Evolutionary conservation across 2,888 invertebrate genomes (phyloP).

Genomic region (Cynaeus angustus): DNA sequence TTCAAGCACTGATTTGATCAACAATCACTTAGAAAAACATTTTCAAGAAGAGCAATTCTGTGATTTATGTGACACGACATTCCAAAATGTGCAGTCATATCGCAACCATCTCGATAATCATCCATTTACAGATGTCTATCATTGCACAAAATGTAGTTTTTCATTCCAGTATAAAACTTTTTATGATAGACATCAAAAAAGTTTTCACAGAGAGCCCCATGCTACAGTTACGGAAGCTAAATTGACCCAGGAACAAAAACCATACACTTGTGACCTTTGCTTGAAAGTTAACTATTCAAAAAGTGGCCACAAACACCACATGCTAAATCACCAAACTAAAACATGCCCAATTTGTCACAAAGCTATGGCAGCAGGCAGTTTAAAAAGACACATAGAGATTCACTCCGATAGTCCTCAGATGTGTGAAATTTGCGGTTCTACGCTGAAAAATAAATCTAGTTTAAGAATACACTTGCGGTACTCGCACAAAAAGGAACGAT

Average conservation of each 20-base stretch:
- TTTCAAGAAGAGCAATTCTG: conserved; percentile 33
- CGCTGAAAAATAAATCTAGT: conserved; percentile 35
- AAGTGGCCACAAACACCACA: conserved; percentile 48
- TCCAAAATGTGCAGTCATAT: conserved; percentile 21
- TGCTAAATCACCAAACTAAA: conserved; percentile 59
- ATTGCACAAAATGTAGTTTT: conserved; percentile 17
- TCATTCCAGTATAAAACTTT: conserved; percentile 37
- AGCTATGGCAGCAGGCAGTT: conserved; percentile 60
- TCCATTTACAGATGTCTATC: background rate
- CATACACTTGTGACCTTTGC: conserved; percentile 9
- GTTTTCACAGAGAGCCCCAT: background rate
- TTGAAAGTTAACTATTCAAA: background rate
- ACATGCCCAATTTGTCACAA: conserved; percentile 62
- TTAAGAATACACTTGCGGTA: conserved; percentile 26
- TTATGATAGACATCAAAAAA: conserved; percentile 32
- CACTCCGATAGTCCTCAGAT: conserved; percentile 60
- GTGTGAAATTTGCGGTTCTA: conserved; percentile 64
- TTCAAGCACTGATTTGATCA: background rate
- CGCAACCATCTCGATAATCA: conserved; percentile 6
- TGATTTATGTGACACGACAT: conserved; percentile 23
- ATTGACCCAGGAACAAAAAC: background rate
- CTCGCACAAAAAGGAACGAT: conserved; percentile 54
- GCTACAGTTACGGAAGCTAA: background rate
- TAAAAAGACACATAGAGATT: conserved; percentile 61
- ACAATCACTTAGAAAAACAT: conserved; percentile 29